Evolutionary conservation across 2,113 vertebrate genomes (phyloP).

Genomic region (Spilogale gracilis): DNA sequence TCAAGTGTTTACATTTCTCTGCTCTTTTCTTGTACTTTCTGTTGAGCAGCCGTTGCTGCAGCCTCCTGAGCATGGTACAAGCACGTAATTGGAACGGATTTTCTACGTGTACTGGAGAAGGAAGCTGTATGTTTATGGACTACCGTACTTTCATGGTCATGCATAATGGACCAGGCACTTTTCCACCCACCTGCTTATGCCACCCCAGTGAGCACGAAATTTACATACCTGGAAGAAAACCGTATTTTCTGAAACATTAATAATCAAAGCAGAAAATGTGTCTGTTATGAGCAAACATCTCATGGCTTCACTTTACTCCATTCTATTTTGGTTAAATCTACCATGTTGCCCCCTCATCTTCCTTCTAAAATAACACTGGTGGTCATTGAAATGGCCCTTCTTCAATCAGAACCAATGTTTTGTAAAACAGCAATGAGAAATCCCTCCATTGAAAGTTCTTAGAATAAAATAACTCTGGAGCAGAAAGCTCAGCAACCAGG

Average conservation of each 20-base stretch:
- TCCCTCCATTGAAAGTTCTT: neutral
- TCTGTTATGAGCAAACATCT: neutral
- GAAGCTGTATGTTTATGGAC: neutral
- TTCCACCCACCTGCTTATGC: slow-evolving; percentile 46
- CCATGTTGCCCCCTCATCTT: neutral
- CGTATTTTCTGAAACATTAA: slow-evolving; percentile 56
- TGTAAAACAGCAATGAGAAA: neutral
- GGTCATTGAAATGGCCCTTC: neutral
- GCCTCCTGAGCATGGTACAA: slow-evolving; percentile 19
- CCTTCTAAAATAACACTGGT: slow-evolving; percentile 38
- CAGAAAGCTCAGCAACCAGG: neutral
- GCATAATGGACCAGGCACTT: neutral
- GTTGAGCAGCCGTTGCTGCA: neutral
- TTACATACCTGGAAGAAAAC: slow-evolving; percentile 65
- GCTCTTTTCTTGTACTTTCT: neutral
- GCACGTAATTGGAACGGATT: slow-evolving; percentile 38
- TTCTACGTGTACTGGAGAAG: slow-evolving; percentile 2
- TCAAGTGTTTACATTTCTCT: slow-evolving; percentile 33
- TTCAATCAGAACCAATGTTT: neutral
- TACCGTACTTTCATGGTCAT: neutral
- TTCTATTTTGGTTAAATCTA: neutral
- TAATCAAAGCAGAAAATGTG: neutral
- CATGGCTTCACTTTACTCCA: neutral
- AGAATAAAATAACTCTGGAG: neutral
- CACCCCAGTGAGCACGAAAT: slow-evolving; percentile 26